phyloP scores from a whole-genome alignment of 2,888 invertebrate species.

The Rhaphigaster nebulosa region DNA sequence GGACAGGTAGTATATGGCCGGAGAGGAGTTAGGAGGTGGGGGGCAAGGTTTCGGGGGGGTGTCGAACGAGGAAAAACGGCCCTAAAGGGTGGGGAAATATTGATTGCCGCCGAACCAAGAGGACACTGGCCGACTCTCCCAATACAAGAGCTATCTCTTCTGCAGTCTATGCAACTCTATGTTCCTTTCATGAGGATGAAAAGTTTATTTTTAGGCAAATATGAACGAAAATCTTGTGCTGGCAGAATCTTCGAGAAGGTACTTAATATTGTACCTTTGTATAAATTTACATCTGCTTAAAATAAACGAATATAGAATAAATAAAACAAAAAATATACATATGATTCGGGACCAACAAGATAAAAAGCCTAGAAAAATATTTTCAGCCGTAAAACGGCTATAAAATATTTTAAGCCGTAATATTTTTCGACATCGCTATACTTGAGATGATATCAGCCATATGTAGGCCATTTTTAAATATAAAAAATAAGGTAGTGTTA shows the following conservation, averaged over 20 bases:
- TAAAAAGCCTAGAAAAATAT: too few species aligned
- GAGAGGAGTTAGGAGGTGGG: conserved; percentile 9
- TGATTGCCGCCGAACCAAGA: conserved; percentile 10
- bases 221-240: not conserved
- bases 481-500: too few species aligned
- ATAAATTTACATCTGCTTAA: too few species aligned
- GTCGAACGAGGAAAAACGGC: conserved; percentile 55
- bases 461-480: too few species aligned
- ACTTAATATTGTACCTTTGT: too few species aligned
- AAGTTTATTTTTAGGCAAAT: not conserved
- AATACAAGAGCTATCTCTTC: not conserved
- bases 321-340: too few species aligned
- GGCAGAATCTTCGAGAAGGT: not conserved
- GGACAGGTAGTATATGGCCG: conserved; percentile 47
- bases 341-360: too few species aligned
- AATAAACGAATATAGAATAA: too few species aligned
- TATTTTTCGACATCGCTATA: too few species aligned
- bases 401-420: too few species aligned
- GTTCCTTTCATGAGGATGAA: not conserved
- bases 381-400: too few species aligned
- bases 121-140: conserved; percentile 32
- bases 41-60: not conserved
- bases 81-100: conserved; percentile 48
- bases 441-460: too few species aligned
- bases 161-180: not conserved